phyloP scores from a whole-genome alignment of 2,888 invertebrate species.

The Eugnorisma glareosa region DNA sequence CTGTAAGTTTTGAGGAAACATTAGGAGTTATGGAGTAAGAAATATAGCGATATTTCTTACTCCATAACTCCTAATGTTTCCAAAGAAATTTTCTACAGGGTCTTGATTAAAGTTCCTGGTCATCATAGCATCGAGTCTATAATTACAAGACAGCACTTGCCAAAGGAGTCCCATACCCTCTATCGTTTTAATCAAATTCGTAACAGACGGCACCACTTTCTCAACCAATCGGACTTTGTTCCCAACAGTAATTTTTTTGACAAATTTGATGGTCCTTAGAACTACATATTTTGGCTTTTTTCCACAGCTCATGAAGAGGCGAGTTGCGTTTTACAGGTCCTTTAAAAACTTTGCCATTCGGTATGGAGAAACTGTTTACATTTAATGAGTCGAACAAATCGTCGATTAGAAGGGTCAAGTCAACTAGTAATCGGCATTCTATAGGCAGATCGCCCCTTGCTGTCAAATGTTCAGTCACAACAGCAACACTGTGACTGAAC shows the following conservation, averaged over 20 bases:
- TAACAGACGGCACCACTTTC: conserved; percentile 60
- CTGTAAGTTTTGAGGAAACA: too few relatives aligned
- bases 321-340: conserved; percentile 6
- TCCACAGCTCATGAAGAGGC: conserved; percentile 4
- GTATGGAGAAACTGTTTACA: conserved; percentile 2
- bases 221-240: conserved; percentile 50
- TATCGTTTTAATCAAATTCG: conserved; percentile 68
- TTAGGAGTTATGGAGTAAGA: too few relatives aligned
- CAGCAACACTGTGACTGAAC: conserved; percentile 69
- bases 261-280: background rate
- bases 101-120: conserved; percentile 51
- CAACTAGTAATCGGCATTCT: conserved; percentile 1
- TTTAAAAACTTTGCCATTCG: conserved; percentile 33
- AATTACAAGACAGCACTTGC: conserved; percentile 59
- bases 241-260: background rate
- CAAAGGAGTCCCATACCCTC: conserved; percentile 64
- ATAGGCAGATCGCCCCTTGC: conserved; percentile 30
- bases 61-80: conserved; percentile 7
- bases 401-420: conserved; percentile 3
- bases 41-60: background rate
- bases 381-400: conserved; percentile 4
- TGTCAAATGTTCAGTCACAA: conserved; percentile 54
- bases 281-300: conserved; percentile 10
- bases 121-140: conserved; percentile 59
- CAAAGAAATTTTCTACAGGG: conserved; percentile 12